phyloP scores from a whole-genome alignment of 2,113 vertebrate genomes.

The Canis aureus region DNA sequence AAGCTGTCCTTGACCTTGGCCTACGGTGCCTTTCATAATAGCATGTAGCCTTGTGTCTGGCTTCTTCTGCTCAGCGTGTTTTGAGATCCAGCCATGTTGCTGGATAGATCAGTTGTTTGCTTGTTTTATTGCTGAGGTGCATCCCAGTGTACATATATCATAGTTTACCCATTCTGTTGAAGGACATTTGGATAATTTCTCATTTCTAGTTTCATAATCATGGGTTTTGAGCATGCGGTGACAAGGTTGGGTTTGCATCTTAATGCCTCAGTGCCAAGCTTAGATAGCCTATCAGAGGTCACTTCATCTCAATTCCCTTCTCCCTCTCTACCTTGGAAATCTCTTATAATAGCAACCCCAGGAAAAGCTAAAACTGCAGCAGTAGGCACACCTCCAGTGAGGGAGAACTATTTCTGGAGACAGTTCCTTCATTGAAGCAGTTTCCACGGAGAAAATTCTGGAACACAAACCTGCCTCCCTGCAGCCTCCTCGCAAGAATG shows the following conservation, averaged over 20 bases:
- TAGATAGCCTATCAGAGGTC: background rate
- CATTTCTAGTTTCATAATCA: background rate
- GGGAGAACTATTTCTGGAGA: background rate
- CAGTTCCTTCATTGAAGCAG: background rate
- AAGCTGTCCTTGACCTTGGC: background rate
- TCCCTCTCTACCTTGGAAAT: slow-evolving; percentile 23
- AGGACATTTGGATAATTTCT: background rate
- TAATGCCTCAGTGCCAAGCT: background rate
- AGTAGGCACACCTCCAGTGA: background rate
- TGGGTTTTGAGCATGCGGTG: background rate
- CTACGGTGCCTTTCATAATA: background rate
- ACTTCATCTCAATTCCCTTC: background rate
- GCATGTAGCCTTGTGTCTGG: background rate
- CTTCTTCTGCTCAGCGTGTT: background rate
- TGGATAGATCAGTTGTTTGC: background rate
- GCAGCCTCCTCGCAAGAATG: background rate
- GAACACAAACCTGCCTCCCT: background rate
- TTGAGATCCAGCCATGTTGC: background rate
- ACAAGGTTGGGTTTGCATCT: background rate
- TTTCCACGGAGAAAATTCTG: background rate
- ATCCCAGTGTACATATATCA: background rate
- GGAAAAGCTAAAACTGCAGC: background rate
- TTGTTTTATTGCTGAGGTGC: background rate
- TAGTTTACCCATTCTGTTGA: background rate
- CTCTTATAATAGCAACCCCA: background rate